Evolutionary conservation across 1,140 invertebrate genomes (phyloP).

Genomic region (Drosophila pallidifrons): DNA sequence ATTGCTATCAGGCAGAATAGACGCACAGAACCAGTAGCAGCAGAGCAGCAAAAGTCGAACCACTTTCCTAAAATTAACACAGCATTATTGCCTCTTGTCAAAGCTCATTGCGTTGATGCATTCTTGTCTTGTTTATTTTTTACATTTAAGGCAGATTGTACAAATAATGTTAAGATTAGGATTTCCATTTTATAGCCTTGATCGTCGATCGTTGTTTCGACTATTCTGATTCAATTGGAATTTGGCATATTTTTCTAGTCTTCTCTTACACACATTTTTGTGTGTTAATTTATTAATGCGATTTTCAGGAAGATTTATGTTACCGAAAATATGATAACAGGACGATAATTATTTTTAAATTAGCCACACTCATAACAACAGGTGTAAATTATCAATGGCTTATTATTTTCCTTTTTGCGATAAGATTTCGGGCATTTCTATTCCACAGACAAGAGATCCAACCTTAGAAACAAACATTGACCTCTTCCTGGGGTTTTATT

Average conservation of each 20-base stretch:
- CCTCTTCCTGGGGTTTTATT: conserved; percentile 1
- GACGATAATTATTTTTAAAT: conserved; percentile 56
- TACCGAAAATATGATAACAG: conserved; percentile 35
- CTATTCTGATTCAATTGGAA: background rate
- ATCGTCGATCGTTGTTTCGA: background rate
- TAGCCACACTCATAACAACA: conserved; percentile 21
- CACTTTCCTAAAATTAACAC: background rate
- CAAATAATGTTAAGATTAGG: conserved; percentile 11
- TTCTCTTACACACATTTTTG: background rate
- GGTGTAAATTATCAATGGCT: conserved; percentile 34
- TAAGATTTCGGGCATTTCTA: conserved; percentile 21
- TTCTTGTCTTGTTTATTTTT: conserved; percentile 1
- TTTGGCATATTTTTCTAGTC: background rate
- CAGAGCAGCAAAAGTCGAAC: background rate
- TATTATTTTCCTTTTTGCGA: conserved; percentile 10
- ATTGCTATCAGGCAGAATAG: conserved; percentile 26
- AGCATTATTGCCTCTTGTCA: background rate
- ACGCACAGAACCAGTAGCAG: background rate
- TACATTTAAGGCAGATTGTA: background rate
- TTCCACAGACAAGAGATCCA: background rate
- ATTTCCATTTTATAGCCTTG: conserved; percentile 8
- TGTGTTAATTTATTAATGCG: conserved; percentile 18
- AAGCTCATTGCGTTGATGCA: conserved; percentile 7
- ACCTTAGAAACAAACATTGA: conserved; percentile 12
- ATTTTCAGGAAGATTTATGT: conserved; percentile 31